Percentiles rank a stretch among this genome's conserved stretches.
Evolutionary conservation across 2,113 vertebrate genomes (phyloP).

Genomic region (Hylia prasina): DNA sequence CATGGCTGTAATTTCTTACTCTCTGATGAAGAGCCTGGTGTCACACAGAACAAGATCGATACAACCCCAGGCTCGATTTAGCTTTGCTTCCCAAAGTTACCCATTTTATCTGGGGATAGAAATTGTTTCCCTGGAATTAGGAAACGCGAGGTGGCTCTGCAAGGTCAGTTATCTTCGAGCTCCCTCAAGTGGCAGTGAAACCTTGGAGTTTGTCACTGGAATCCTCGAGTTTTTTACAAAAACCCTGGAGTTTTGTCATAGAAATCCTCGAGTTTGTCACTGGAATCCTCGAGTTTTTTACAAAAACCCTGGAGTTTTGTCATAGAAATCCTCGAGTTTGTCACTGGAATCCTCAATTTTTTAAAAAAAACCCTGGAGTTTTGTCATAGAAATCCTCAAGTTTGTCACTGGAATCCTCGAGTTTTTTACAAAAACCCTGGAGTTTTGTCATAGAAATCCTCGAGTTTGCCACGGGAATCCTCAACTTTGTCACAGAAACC

Average conservation of each 20-base stretch:
- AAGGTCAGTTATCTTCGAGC: background rate
- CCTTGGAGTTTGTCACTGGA: accelerated
- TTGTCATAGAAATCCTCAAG: background rate
- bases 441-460: background rate
- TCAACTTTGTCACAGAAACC: accelerated
- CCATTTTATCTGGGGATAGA: accelerated
- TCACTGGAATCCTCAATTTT: background rate
- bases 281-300: accelerated
- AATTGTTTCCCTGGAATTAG: background rate
- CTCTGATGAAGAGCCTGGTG: background rate
- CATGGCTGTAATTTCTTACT: background rate
- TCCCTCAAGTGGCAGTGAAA: background rate
- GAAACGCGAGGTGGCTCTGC: background rate
- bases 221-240: accelerated
- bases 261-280: background rate
- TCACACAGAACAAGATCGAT: background rate
- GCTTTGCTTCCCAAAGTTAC: background rate
- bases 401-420: background rate
- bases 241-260: accelerated
- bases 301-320: background rate
- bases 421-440: background rate
- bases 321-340: background rate
- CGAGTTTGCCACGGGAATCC: background rate
- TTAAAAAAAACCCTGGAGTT: background rate
- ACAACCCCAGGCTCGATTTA: background rate